Base-by-base conservation (phyloP, 2,113 vertebrate species). In the Lagenorhynchus albirostris region DNA sequence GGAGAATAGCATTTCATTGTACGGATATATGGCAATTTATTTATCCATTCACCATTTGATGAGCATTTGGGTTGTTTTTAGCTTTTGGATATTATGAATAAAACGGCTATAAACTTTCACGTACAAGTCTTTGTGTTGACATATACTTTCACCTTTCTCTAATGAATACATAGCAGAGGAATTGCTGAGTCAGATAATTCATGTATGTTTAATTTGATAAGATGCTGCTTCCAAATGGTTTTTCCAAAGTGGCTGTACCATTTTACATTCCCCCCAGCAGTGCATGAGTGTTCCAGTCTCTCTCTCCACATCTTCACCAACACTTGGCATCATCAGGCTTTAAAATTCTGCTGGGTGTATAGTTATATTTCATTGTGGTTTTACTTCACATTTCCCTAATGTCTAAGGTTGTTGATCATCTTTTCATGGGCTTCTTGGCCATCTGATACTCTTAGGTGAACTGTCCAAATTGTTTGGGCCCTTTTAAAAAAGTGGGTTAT, bases 11-110 rank as follows among this genome's bases (percentile, higher is more conserved):
- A 23, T 76, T 68, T 60, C 58, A n/a, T 4, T 8, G 17, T 14
- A 15, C 1, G 44, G 44, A 6, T 6, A 18, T 0, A 8, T 5
- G 12, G 17, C n/a, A 79, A 2, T 60, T 7, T 55, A 20, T 36
- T 53, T 6, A 11, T 21, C 17, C 17, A 4, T n/a, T 36, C 31
- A 31, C 13, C 3, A 23, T 15, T 5, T 8, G 12, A 20, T 31
- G 13, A 38, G 9, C 47, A 0, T 29, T 21, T 62, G 1, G 25
- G 47, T 6, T 60, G 47, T 15, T 23, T 44, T 47, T 14, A 60
- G 44, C n/a, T 60, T 82, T 70, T 18, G 25, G 55, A 62, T 63
- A 1, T 53, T 67, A 38, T 17, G 29, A 70, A 63, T 26, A 65
- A 41, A 60, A 70, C 18, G 3, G 53, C n/a, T 53, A 8, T 26